Percentiles rank a stretch among this genome's conserved stretches.
Conservation (phyloP, 2,113 vertebrate species). For the Egretta garzetta region DNA sequence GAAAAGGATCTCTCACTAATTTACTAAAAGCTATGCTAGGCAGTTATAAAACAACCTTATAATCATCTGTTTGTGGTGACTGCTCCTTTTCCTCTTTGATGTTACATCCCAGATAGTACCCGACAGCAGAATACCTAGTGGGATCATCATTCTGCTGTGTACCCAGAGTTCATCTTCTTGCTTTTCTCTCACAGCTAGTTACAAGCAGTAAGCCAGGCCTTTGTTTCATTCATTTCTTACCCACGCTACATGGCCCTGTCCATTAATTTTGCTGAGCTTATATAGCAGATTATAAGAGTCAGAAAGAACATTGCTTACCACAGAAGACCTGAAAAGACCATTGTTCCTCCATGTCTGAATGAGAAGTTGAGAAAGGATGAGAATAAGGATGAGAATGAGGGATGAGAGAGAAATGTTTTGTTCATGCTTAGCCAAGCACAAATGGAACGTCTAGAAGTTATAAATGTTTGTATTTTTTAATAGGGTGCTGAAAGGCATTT, state of each 20-base stretch:
- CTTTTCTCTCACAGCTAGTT: not conserved
- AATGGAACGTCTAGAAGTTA: not conserved
- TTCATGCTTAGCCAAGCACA: not conserved
- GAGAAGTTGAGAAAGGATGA: not conserved
- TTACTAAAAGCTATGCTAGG: constrained; percentile 4
- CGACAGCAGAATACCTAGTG: not conserved
- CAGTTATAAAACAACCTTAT: not conserved
- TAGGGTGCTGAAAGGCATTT: not conserved
- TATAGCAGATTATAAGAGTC: not conserved
- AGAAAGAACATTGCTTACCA: not conserved
- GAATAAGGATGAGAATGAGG: not conserved
- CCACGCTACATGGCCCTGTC: not conserved
- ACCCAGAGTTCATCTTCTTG: not conserved
- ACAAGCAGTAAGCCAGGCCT: not conserved
- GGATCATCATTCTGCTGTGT: not conserved
- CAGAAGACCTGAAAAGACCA: not conserved
- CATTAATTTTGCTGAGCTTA: not conserved
- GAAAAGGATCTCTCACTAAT: not conserved
- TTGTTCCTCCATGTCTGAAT: not conserved
- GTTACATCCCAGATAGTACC: not conserved
- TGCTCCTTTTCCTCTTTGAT: constrained; percentile 16
- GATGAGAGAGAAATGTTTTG: not conserved
- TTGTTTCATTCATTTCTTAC: not conserved
- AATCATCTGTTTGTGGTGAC: not conserved
- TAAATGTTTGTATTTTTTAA: not conserved